phyloP scores from a whole-genome alignment of 2,797 vertebrate species.

The Acanthis flammea region DNA sequence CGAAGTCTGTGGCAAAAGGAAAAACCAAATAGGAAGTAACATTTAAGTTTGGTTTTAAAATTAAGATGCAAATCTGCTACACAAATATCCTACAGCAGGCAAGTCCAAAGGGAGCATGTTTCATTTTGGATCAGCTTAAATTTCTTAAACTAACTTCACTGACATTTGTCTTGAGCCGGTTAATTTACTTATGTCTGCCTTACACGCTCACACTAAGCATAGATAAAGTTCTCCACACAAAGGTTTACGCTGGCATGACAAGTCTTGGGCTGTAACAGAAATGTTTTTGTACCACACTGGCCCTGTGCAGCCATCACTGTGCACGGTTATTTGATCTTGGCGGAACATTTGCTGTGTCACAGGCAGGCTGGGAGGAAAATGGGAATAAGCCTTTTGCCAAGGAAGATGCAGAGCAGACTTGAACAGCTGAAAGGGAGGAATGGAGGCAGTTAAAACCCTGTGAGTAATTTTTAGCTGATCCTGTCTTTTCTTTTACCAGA shows the following conservation, averaged over 20 bases:
- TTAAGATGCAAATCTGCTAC: constrained; percentile 55
- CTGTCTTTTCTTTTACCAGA: not conserved
- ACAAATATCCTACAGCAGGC: constrained; percentile 11
- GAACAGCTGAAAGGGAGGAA: not conserved
- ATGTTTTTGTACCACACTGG: not conserved
- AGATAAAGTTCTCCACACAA: constrained; percentile 21
- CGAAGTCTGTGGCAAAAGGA: not conserved
- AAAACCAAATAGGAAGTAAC: constrained; percentile 7
- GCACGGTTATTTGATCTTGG: not conserved
- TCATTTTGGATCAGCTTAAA: constrained; percentile 29
- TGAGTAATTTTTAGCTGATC: not conserved
- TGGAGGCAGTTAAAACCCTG: not conserved
- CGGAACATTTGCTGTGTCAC: not conserved
- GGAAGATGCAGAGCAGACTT: not conserved
- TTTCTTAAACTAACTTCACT: constrained; percentile 39
- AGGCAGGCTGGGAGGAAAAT: not conserved
- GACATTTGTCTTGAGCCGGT: not conserved
- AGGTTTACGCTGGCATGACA: not conserved
- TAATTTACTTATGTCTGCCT: constrained; percentile 33
- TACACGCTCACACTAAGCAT: not conserved
- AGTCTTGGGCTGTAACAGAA: not conserved
- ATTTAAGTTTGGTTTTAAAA: constrained; percentile 52
- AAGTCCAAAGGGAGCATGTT: constrained; percentile 6
- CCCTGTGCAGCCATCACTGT: not conserved
- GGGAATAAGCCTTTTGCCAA: not conserved